Percentiles rank a stretch among this genome's conserved stretches.
Conservation (phyloP, 2,113 vertebrate genomes). For the Emydura subglobosa region DNA sequence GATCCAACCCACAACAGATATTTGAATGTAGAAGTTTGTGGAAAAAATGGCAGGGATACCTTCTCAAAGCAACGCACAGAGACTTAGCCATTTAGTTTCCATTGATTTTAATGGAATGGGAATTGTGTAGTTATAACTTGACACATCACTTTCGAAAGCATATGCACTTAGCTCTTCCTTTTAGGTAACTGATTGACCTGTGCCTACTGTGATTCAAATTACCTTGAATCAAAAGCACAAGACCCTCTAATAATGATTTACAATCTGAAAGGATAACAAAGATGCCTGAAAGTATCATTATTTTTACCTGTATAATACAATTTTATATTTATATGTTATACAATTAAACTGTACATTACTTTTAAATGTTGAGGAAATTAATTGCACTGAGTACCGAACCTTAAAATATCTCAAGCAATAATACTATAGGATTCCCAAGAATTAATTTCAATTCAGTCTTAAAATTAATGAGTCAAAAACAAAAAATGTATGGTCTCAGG, state of each 20-base stretch:
- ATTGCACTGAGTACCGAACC: accelerated
- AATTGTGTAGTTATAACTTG: accelerated
- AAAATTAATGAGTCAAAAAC: slow-evolving; percentile 24
- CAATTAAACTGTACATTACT: too few relatives aligned
- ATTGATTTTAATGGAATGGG: not conserved
- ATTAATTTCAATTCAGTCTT: not conserved
- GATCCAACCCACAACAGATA: not conserved
- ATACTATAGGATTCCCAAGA: not conserved
- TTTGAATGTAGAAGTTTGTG: not conserved
- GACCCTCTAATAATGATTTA: accelerated
- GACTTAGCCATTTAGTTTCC: not conserved
- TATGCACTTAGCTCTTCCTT: accelerated
- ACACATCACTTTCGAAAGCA: not conserved
- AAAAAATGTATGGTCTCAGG: not conserved
- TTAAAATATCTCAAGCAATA: not conserved
- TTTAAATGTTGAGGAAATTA: not conserved
- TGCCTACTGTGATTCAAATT: not conserved
- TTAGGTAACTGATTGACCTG: accelerated
- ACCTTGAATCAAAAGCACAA: accelerated
- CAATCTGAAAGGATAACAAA: not conserved
- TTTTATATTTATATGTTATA: not conserved
- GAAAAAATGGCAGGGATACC: not conserved
- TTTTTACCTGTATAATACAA: accelerated
- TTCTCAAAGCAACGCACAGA: not conserved
- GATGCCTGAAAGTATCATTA: not conserved